phyloP scores from a whole-genome alignment of 1,140 invertebrate species.

The Sarcophaga peregrina region DNA sequence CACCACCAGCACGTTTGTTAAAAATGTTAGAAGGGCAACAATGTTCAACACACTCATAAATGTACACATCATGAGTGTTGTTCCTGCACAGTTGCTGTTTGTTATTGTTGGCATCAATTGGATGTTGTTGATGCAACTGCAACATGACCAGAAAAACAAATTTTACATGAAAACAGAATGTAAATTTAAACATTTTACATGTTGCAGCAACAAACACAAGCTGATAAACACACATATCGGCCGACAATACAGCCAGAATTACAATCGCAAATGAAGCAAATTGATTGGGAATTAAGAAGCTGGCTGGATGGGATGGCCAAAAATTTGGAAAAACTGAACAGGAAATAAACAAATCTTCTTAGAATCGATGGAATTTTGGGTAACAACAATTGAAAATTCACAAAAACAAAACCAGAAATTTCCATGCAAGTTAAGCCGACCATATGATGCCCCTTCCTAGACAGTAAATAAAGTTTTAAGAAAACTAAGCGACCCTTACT shows the following conservation, averaged over 20 bases:
- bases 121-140: not conserved
- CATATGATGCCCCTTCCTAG: no score
- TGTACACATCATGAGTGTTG: not conserved
- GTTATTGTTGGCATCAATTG: no score
- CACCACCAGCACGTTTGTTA: not conserved
- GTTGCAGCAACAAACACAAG: not conserved
- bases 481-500: no score
- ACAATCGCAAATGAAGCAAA: not conserved
- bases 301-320: not conserved
- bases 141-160: not conserved
- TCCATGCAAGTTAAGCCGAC: no score
- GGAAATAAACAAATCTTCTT: not conserved
- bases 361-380: not conserved
- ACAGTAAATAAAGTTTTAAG: no score
- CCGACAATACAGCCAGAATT: not conserved
- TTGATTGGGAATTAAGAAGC: slow-evolving; percentile 3
- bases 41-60: slow-evolving; percentile 4
- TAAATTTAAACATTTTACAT: not conserved
- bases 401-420: no score
- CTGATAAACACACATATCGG: not conserved
- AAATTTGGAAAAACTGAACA: not conserved
- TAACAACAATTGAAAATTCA: not conserved
- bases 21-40: not conserved
- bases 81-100: no score
- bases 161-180: no score